Evolutionary conservation across 2,113 vertebrate species (phyloP), one percentile per base, ranked within the genome.

Genomic region (Festucalex cinctus): DNA sequence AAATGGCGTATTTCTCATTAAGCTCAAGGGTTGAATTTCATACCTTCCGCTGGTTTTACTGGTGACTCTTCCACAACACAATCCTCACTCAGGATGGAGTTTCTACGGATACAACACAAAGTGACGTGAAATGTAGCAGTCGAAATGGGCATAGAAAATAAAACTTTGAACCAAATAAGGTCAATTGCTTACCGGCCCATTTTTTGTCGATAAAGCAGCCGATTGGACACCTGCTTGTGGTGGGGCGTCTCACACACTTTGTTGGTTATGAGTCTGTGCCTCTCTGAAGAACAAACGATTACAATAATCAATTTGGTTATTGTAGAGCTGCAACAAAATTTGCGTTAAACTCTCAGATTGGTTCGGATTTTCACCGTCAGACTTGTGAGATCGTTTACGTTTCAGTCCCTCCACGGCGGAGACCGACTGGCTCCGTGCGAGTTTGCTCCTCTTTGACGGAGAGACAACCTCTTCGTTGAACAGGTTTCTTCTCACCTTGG

Each of bases 401-500:
- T 88, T 94, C 22, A 92, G 61, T 43, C 91, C 91, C 64, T 99
- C 96, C 81, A 97, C 88, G 14, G 91, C 91, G 0, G 96, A 97
- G 1, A 97, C 94, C 22, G 96, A 98, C 64, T 89, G 93, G 75
- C 95, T 98, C 71, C 96, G 88, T 0, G 93, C 92, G 79, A 98
- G 87, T 63, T 93, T 95, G 76, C 80, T 44, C 76, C 90, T 96
- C 88, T 94, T 96, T 0, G 92, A 91, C 2, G 92, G 91, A 20
- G 95, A 94, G 60, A 82, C 60, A 0, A 85, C 74, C 73, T 92
- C 89, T 78, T 95, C 91, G 66, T 95, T 96, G 88, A 99, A 99
- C 56, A 99, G 92, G 70, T 97, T 99, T 84, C 97, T 94, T 77
- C 96, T 91, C 37, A 96, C 96, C 73, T 97, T 99, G n/a, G 94